Conservation (phyloP, 2,113 vertebrate species). For the Eudyptes chrysolophus region DNA sequence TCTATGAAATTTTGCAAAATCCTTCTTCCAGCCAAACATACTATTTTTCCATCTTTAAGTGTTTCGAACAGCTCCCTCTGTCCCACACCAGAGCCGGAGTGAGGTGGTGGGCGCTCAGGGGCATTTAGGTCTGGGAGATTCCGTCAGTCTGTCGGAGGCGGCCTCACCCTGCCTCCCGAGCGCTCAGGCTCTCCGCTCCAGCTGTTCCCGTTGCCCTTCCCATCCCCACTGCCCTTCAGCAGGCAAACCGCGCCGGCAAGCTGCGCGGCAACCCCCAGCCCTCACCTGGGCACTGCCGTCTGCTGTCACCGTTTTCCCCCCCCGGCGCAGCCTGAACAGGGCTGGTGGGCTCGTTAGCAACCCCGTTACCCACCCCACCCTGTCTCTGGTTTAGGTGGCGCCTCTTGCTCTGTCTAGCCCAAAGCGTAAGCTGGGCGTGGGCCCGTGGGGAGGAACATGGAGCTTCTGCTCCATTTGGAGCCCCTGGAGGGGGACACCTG, state of each 20-base stretch:
- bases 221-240: not conserved
- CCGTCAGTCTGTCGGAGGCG: not conserved
- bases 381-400: not conserved
- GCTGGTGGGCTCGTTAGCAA: not conserved
- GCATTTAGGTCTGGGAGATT: not conserved
- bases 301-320: not conserved
- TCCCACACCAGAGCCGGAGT: not conserved
- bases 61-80: not conserved
- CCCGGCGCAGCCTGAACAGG: not conserved
- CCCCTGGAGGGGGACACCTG: not conserved
- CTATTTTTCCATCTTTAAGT: not conserved
- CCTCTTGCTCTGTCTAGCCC: not conserved
- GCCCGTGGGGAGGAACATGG: not conserved
- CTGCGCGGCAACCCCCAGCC: not conserved
- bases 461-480: not conserved
- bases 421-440: not conserved
- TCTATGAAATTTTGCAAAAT: constrained; percentile 6
- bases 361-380: not conserved
- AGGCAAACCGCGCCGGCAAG: not conserved
- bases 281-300: not conserved
- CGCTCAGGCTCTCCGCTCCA: not conserved
- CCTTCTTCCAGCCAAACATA: not conserved
- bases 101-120: not conserved
- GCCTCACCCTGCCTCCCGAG: not conserved
- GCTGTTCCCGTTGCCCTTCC: not conserved